Conservation (phyloP, 2,797 vertebrate species). For the Molossus molossus region DNA sequence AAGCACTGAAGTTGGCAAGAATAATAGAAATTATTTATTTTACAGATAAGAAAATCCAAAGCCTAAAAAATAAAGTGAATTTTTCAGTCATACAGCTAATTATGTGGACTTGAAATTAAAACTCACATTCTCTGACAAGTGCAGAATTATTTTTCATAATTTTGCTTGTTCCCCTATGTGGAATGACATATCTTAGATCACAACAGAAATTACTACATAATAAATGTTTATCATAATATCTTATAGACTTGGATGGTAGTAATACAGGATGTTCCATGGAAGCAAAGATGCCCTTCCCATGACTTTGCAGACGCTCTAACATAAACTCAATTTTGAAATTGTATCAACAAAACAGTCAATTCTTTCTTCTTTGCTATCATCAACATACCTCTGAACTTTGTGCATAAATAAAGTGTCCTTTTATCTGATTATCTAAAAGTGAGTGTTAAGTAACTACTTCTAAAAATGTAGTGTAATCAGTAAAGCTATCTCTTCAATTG, state of each 20-base stretch:
- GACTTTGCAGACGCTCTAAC: not conserved
- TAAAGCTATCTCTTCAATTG: not conserved
- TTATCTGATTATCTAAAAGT: not conserved
- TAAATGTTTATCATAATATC: not conserved
- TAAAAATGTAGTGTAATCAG: not conserved
- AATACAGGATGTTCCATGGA: not conserved
- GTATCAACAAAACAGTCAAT: not conserved
- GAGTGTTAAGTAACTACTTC: not conserved
- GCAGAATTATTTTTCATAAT: not conserved
- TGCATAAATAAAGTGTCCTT: not conserved
- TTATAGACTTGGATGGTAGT: not conserved
- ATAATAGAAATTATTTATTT: constrained; percentile 24
- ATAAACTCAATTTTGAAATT: not conserved
- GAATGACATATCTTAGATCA: not conserved
- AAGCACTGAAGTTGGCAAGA: not conserved
- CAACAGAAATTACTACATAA: not conserved
- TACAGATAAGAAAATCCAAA: constrained; percentile 3
- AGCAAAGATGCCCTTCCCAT: not conserved
- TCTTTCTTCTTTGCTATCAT: not conserved
- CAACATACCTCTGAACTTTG: not conserved
- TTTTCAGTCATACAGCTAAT: not conserved
- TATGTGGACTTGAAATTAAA: not conserved
- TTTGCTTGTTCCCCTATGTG: not conserved
- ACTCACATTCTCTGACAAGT: constrained; percentile 1
- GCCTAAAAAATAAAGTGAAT: not conserved